Conservation (phyloP, 2,888 invertebrate species). For the Onthophagus sagittarius region DNA sequence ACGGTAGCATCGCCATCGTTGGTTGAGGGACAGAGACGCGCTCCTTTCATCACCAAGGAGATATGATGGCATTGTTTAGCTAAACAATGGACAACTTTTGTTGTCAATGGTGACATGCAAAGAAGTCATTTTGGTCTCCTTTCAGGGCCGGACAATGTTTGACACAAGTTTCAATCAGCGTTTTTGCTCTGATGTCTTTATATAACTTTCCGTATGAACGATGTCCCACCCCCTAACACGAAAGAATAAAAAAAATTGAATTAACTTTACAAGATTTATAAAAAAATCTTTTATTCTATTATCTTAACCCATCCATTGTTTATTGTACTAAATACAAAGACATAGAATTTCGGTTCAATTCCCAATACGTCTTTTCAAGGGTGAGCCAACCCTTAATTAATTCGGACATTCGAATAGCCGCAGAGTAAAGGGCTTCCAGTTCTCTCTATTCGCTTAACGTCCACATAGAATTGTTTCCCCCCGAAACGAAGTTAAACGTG, state of each 20-base stretch:
- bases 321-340: not conserved
- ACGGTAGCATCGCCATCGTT: conserved; percentile 30
- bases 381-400: conserved; percentile 3
- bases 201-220: conserved; percentile 28
- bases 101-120: conserved; percentile 47
- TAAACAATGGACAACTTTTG: conserved; percentile 47
- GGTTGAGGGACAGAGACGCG: conserved; percentile 30
- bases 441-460: not conserved
- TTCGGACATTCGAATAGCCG: conserved; percentile 1
- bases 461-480: not conserved
- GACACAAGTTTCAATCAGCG: conserved; percentile 44
- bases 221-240: conserved; percentile 13
- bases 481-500: conserved; percentile 2
- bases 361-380: not conserved
- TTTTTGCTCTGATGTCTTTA: conserved; percentile 34
- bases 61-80: conserved; percentile 48
- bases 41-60: conserved; percentile 45
- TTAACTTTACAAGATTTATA: conserved; percentile 16
- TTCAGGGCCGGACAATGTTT: conserved; percentile 42
- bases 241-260: not conserved
- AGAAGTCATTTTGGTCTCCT: conserved; percentile 46
- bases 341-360: not conserved
- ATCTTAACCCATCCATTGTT: not conserved
- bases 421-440: not conserved
- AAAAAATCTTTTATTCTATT: not conserved